Base-by-base conservation (phyloP, 2,888 invertebrate genomes). In the Galerucella pusilla region DNA sequence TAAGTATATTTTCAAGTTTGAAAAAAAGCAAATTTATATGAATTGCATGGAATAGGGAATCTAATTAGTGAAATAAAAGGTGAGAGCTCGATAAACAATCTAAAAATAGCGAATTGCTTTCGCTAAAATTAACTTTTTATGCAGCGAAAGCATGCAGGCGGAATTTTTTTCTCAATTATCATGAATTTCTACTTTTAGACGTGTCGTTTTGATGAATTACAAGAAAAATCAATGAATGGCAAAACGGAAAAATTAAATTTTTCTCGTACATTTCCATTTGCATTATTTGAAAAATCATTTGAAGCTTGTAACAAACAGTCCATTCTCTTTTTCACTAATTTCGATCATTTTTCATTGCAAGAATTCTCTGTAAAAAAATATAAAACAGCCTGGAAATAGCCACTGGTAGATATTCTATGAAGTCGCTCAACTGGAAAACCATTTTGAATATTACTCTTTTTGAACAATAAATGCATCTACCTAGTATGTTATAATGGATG, bases 371-470 rank as follows among this genome's bases (percentile, higher is more conserved):
- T 11, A 68, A 54, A 20, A 57, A 57, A 57, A 10, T 16, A 16
- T n/a, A 57, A 57, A 57, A 57, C 28, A 3, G 16, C 2, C 20
- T 57, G 52, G 63, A n/a, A 71, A 71, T 71, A 71, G 63, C 64
- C 63, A 16, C 64, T 52, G 52, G 70, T 61, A 35, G 64, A 71
- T 71, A 71, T 68, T 68, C 68, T 68, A 54, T 52, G 68, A 73
- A 68, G 42, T 73, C 73, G 46, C 54, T 73, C 73, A 57, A 68
- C 73, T 63, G 73, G 60, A 67, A 66, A 73, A 68, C 73, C 73
- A 73, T 73, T 35, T 73, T 73, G 67, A 61, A 67, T 68, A 73
- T 73, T 68, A 68, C 61, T 57, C 57, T 73, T 61, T 68, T 68
- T 64, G 46, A 68, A 73, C 63, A 68, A 61, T 64, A 28, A 71